Base-by-base conservation (phyloP, 2,888 invertebrate genomes). In the Epirrita christyi region DNA sequence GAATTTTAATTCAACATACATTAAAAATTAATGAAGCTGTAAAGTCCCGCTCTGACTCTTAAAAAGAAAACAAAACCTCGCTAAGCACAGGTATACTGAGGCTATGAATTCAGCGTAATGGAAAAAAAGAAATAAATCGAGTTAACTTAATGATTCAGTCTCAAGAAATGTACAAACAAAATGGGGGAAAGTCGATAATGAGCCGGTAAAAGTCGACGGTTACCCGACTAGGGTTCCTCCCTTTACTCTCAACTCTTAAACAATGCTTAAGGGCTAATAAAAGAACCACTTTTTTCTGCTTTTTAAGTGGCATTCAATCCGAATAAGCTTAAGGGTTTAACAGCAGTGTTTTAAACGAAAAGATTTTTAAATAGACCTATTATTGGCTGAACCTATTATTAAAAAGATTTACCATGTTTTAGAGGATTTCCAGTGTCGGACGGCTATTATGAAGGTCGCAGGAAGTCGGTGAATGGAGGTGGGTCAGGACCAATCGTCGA, bases 201-300 rank as follows among this genome's bases (percentile, higher is more conserved):
- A 83, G 74, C 76, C 80, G 80, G 83, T 82, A 86, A 87, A 88
- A 86, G 80, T 84, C 81, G 76, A 66, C 75, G 67, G 72, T 71
- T 73, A 71, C 71, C 64, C 67, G 54, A 61, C 61, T 73, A 80
- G 83, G 86, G 86, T 75, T 68, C 70, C 77, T 78, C 81, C 86
- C 88, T 82, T 71, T 68, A 62, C 72, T 80, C 75, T 78, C 69
- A 81, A 85, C 86, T 83, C 86, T 87, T 86, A 87, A 88, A 88
- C 88, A 88, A 85, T 86, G 78, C 86, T 89, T 84, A 85, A 83
- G 78, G 78, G 82, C 83, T 86, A 87, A 88, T 89, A 86, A 90
- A 88, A 81, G 77, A 78, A 83, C 81, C 83, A 73, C 80, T 85
- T 87, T 86, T 86, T 87, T 83, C 72, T 74, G 81, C 67, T 80